Evolutionary conservation across 2,113 vertebrate genomes (phyloP).

Genomic region (Psilopsiagon aymara): DNA sequence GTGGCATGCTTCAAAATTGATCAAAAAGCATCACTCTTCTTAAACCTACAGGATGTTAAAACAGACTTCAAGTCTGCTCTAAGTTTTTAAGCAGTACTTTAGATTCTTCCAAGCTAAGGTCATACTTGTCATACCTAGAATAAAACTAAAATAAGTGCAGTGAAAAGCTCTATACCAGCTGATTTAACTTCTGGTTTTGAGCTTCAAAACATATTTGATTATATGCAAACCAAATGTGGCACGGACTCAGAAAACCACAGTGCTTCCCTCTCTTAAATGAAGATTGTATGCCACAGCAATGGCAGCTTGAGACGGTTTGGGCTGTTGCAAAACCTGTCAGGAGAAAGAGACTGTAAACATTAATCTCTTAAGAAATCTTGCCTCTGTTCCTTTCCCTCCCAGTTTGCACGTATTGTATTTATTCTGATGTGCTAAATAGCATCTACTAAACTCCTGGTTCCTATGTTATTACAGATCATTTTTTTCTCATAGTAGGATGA

Average conservation of each 20-base stretch:
- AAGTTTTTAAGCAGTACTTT: slow-evolving; percentile 17
- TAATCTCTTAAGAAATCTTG: neutral
- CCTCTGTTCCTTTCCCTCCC: neutral
- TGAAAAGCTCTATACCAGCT: slow-evolving; percentile 20
- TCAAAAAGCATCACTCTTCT: neutral
- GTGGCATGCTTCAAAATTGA: neutral
- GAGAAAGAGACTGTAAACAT: neutral
- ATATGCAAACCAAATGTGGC: slow-evolving; percentile 49
- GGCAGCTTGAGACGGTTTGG: neutral
- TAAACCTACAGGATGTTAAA: neutral
- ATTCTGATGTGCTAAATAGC: neutral
- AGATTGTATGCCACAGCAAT: neutral
- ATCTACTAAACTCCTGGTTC: neutral
- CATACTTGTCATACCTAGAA: neutral
- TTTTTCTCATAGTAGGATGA: neutral
- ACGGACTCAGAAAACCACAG: neutral
- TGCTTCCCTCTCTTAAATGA: slow-evolving; percentile 17
- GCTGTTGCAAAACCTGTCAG: neutral
- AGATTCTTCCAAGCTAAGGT: neutral
- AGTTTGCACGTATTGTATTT: neutral
- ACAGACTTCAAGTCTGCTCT: neutral
- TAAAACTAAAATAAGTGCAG: neutral
- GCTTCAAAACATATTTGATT: slow-evolving; percentile 18
- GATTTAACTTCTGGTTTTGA: slow-evolving; percentile 47
- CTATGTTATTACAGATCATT: neutral